Evolutionary conservation across 2,797 vertebrate species (phyloP).

Genomic region (Acipenser ruthenus): DNA sequence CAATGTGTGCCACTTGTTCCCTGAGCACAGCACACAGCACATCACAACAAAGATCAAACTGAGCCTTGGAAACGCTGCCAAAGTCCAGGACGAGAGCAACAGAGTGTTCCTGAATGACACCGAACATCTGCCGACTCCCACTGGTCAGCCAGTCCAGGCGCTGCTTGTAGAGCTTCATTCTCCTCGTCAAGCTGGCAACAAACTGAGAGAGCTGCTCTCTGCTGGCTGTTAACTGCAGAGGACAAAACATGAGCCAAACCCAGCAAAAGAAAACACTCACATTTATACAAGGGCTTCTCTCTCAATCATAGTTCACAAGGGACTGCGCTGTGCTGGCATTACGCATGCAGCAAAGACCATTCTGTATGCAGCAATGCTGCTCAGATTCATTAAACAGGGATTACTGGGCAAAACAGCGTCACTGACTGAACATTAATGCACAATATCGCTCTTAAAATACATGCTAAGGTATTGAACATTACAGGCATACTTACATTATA

Average conservation of each 20-base stretch:
- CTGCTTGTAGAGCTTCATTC: slow-evolving; percentile 44
- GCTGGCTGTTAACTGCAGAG: slow-evolving; percentile 56
- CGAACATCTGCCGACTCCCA: slow-evolving; percentile 60
- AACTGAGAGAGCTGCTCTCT: slow-evolving; percentile 52
- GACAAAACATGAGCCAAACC: slow-evolving; percentile 1
- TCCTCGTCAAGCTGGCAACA: slow-evolving; percentile 39
- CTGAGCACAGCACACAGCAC: slow-evolving; percentile 52
- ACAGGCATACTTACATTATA: slow-evolving; percentile 59
- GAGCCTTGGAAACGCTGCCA: slow-evolving; percentile 26
- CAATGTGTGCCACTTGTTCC: slow-evolving; percentile 56
- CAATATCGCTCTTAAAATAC: too few species aligned
- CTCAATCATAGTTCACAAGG: too few species aligned
- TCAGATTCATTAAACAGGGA: too few species aligned
- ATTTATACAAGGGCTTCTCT: not conserved
- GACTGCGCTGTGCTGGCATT: too few species aligned
- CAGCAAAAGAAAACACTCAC: not conserved
- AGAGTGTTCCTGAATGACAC: slow-evolving; percentile 59
- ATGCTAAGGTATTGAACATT: too few species aligned
- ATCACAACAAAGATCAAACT: slow-evolving; percentile 45
- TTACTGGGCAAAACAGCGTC: too few species aligned
- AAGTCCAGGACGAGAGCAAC: slow-evolving; percentile 56
- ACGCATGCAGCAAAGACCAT: too few species aligned
- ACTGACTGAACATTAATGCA: too few species aligned
- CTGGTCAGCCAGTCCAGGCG: slow-evolving; percentile 65
- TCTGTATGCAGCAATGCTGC: too few species aligned